Base-by-base conservation (phyloP, 2,113 vertebrate genomes). In the Callocephalon fimbriatum region DNA sequence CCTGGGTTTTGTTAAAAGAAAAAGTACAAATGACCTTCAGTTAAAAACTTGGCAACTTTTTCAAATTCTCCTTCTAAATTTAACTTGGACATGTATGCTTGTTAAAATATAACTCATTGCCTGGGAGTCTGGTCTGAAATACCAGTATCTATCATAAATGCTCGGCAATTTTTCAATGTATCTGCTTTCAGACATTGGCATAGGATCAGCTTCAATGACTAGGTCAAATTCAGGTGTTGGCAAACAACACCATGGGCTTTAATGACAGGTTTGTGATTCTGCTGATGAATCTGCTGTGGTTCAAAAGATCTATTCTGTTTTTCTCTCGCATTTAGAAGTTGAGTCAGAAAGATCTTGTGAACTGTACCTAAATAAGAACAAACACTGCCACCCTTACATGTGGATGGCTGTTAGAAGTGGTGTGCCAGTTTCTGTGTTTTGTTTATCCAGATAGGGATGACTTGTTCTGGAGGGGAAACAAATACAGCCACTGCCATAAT, bases 1-100 rank as follows among this genome's bases (percentile, higher is more conserved):
- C 23, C 67, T 26, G 83, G 54, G 65, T 71, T 59, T 58, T 58
- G 21, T 58, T 31, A 68, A 86, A 53, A 86, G 72, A 72, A 78
- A 86, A 56, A 91, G 63, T 94, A 68, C 68, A 95, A 91, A 93
- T 95, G 93, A 97, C 97, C 94, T 98, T 98, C 96, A 96, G 91
- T 93, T 94, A 92, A 96, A 98, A 97, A 93, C 58, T 79, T 93
- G 95, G 90, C 62, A 68, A 94, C 73, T 80, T 59, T 76, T 97
- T 97, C 75, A 95, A 96, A 96, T 95, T 74, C 80, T 94, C 5
- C 62, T 97, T 97, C 98, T 98, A 98, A 98, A 98, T 98, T 97
- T 98, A 97, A 93, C 95, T 95, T 74, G 93, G 95, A 93, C 90
- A 77, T 73, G 81, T 82, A 88, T 81, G 91, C 95, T 93, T 96